These are phyloP conservation scores for Phalloptychus januarius DNA, from an alignment of 2,797 vertebrate genomes.

Conservation along the genomic window DNA sequence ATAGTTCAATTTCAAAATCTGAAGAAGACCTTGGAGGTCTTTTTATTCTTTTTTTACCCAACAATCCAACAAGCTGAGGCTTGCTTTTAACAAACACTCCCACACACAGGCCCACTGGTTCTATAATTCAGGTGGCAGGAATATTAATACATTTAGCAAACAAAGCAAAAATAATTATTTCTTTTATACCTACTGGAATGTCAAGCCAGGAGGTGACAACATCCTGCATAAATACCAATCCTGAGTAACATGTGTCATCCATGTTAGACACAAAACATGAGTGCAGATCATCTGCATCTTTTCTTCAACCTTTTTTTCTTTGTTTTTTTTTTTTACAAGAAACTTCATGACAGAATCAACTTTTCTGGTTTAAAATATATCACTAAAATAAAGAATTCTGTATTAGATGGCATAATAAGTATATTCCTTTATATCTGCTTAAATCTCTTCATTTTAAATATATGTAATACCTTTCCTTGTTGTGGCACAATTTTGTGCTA, in stretches of 20 bases:
- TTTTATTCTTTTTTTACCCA: conserved; percentile 42
- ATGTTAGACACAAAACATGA: background rate
- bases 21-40: conserved; percentile 21
- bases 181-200: conserved; percentile 4
- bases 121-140: conserved; percentile 38
- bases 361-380: background rate
- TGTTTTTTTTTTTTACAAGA: background rate
- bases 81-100: conserved; percentile 48
- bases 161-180: conserved; percentile 5
- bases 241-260: too few species aligned
- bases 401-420: background rate
- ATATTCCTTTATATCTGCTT: background rate
- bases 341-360: background rate
- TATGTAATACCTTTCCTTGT: background rate
- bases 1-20: conserved; percentile 40
- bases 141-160: conserved; percentile 28
- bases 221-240: background rate
- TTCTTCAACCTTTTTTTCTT: background rate
- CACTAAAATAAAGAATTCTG: background rate
- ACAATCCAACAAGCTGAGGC: conserved; percentile 44
- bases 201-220: background rate
- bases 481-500: background rate
- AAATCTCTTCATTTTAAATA: background rate
- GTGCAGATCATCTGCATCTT: background rate
- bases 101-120: conserved; percentile 39